Evolutionary conservation across 1,140 invertebrate species (phyloP).

Genomic region (Drosophila dunni): DNA sequence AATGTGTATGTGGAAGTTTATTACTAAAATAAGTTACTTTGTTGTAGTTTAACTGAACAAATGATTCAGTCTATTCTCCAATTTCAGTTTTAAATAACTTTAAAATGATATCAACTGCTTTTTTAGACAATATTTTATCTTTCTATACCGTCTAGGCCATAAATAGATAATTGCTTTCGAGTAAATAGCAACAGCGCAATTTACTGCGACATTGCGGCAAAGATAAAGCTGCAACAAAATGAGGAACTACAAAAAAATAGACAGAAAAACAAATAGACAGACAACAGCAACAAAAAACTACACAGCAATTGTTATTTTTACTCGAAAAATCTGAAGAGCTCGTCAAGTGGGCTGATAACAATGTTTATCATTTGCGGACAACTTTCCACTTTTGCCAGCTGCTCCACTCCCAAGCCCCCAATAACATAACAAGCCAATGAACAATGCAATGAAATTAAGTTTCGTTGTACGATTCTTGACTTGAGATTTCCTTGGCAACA

Average conservation of each 20-base stretch:
- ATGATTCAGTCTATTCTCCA: too few species aligned
- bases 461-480: slow-evolving; percentile 62
- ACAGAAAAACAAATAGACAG: slow-evolving; percentile 2
- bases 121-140: neutral
- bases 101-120: neutral
- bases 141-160: slow-evolving; percentile 14
- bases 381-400: neutral
- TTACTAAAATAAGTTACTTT: too few species aligned
- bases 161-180: slow-evolving; percentile 48
- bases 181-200: slow-evolving; percentile 47
- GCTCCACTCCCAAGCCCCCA: neutral
- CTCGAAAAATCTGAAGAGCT: slow-evolving; percentile 30
- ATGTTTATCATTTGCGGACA: slow-evolving; percentile 4
- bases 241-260: slow-evolving; percentile 5
- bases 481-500: slow-evolving; percentile 60
- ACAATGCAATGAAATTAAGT: slow-evolving; percentile 74
- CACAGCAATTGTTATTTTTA: slow-evolving; percentile 2
- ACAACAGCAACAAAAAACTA: neutral
- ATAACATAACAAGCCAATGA: neutral
- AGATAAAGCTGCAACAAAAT: slow-evolving; percentile 30
- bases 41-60: too few species aligned
- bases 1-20: too few species aligned
- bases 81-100: neutral
- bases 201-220: slow-evolving; percentile 48
- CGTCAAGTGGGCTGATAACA: slow-evolving; percentile 13